Evolutionary conservation across 1,140 invertebrate species (phyloP).

Genomic region (Atopsyche davidsoni): DNA sequence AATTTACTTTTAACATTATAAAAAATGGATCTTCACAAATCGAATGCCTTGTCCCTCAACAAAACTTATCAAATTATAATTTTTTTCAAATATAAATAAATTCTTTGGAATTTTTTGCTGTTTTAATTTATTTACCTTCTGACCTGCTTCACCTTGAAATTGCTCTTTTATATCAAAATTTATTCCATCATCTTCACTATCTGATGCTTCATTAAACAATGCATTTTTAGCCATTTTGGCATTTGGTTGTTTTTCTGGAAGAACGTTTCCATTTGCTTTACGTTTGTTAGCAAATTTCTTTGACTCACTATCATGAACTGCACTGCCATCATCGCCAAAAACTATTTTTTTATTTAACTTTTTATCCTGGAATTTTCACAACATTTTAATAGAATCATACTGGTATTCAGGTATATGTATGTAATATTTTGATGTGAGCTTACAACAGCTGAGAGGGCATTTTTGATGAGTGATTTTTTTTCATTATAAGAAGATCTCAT

Average conservation of each 20-base stretch:
- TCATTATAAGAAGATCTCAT: constrained; percentile 50
- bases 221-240: constrained; percentile 31
- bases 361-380: background rate
- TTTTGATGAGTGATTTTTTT: constrained; percentile 51
- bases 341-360: constrained; percentile 41
- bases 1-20: no score
- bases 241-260: constrained; percentile 12
- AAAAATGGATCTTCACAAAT: no score
- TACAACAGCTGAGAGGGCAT: constrained; percentile 51
- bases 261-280: constrained; percentile 28
- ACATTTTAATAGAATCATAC: constrained; percentile 2
- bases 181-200: constrained; percentile 41
- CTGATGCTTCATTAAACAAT: constrained; percentile 46
- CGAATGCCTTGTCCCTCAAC: no score
- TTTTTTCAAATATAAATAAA: no score
- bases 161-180: constrained; percentile 50
- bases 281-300: constrained; percentile 14
- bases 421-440: constrained; percentile 29
- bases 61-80: no score
- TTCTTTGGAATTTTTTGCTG: no score
- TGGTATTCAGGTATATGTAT: background rate
- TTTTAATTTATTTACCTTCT: constrained; percentile 46
- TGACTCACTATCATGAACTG: background rate
- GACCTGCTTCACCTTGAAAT: constrained; percentile 50
- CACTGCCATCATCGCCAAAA: constrained; percentile 43